A percentile compares a stretch with the other conserved stretches of the same genome.
Evolutionary conservation across 2,113 vertebrate genomes (phyloP).

Genomic region (Boulengerochromis microlepis): DNA sequence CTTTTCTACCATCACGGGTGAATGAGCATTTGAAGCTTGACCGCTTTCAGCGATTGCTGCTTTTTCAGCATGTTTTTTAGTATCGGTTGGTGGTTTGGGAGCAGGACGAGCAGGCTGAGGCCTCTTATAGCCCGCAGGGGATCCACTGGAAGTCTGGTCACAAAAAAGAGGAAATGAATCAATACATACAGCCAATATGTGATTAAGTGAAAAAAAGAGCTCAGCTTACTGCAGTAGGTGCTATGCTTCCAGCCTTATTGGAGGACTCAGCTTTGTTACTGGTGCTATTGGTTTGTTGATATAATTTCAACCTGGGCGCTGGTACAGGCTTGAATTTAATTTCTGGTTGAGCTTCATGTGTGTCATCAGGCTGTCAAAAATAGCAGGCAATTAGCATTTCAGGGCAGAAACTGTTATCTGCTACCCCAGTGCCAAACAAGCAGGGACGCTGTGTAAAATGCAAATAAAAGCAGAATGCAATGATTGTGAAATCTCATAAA

Average conservation of each 20-base stretch:
- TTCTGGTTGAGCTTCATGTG: background rate
- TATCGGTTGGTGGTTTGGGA: background rate
- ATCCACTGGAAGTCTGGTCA: background rate
- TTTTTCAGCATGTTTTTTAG: background rate
- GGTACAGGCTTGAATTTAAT: background rate
- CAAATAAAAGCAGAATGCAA: background rate
- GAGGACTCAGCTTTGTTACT: background rate
- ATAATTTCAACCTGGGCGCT: background rate
- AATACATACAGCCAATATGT: background rate
- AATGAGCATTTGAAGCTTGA: background rate
- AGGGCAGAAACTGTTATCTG: background rate
- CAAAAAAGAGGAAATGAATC: background rate
- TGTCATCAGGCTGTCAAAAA: background rate
- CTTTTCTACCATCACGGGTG: background rate
- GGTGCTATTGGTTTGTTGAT: background rate
- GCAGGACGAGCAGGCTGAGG: background rate
- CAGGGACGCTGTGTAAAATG: background rate
- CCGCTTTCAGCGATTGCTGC: fast-evolving
- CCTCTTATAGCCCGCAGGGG: background rate
- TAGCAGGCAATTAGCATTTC: background rate
- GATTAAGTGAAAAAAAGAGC: background rate
- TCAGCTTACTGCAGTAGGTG: background rate
- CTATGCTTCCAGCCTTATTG: background rate
- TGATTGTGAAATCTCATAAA: background rate
- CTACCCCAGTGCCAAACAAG: fast-evolving